These are phyloP conservation scores for Podarcis lilfordi DNA, from an alignment of 2,797 vertebrate genomes.

Conservation along the genomic window DNA sequence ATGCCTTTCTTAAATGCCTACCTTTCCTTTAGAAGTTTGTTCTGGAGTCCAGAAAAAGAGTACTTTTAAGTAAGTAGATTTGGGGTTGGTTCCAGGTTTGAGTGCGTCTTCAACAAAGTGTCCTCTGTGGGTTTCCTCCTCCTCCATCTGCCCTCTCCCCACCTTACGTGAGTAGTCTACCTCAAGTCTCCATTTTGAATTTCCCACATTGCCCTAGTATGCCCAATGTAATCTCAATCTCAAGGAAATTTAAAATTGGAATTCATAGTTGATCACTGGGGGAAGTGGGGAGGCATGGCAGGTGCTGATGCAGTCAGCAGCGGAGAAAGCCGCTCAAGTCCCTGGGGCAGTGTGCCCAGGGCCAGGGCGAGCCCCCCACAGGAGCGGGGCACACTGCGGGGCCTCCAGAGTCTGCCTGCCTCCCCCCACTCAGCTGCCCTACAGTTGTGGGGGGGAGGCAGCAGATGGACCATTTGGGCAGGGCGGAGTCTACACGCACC, in stretches of 20 bases:
- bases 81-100: background rate
- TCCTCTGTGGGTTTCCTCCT: background rate
- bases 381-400: too few species aligned
- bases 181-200: background rate
- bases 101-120: background rate
- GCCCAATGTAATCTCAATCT: background rate
- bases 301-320: too few species aligned
- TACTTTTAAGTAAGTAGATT: slow-evolving; percentile 22
- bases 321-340: too few species aligned
- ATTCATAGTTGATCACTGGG: background rate
- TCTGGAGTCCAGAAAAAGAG: background rate
- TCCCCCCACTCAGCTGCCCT: too few species aligned
- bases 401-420: too few species aligned
- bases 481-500: too few species aligned
- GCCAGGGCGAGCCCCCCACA: too few species aligned
- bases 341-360: too few species aligned
- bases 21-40: background rate
- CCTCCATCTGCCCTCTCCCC: background rate
- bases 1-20: background rate
- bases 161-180: background rate
- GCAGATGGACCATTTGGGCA: too few species aligned
- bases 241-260: background rate
- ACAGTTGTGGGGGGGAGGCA: too few species aligned
- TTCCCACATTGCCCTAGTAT: background rate
- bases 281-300: too few species aligned